These are phyloP conservation scores for Syritta pipiens DNA, from an alignment of 2,888 invertebrate species.

Conservation along the genomic window DNA sequence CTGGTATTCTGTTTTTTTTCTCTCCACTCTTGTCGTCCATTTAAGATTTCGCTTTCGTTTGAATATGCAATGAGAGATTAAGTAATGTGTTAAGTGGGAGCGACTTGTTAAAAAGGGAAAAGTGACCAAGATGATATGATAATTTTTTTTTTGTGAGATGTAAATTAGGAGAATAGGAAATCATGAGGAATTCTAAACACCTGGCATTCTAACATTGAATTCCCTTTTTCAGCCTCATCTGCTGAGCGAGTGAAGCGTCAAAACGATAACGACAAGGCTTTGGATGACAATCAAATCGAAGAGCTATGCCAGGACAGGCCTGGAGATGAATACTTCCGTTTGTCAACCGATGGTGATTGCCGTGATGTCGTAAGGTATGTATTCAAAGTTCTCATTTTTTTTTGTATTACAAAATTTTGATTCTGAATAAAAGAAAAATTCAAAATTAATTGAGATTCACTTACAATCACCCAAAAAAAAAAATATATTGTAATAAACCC, in stretches of 20 bases:
- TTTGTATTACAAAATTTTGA: not conserved
- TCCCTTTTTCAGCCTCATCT: conserved; percentile 79
- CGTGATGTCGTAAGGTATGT: conserved; percentile 94
- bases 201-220: not conserved
- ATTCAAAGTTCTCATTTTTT: not conserved
- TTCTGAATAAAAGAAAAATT: conserved; percentile 31
- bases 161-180: conserved; percentile 5
- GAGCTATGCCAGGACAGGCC: conserved; percentile 93
- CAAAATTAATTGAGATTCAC: not conserved
- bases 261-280: conserved; percentile 82
- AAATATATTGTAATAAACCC: conserved; percentile 23
- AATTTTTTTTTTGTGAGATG: conserved; percentile 13
- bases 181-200: not conserved
- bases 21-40: not conserved
- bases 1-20: conserved; percentile 24
- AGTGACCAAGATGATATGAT: conserved; percentile 5
- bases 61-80: conserved; percentile 63
- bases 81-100: conserved; percentile 29
- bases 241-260: conserved; percentile 83
- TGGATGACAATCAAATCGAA: conserved; percentile 85
- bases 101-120: conserved; percentile 29
- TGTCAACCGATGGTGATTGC: conserved; percentile 91
- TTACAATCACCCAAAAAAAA: conserved; percentile 31
- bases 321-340: conserved; percentile 94
- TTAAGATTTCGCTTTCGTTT: conserved; percentile 60